A percentile compares a stretch with the other conserved stretches of the same genome.
phyloP scores from a whole-genome alignment of 2,888 invertebrate genomes.

The Caenorhabditis auriculariae region DNA sequence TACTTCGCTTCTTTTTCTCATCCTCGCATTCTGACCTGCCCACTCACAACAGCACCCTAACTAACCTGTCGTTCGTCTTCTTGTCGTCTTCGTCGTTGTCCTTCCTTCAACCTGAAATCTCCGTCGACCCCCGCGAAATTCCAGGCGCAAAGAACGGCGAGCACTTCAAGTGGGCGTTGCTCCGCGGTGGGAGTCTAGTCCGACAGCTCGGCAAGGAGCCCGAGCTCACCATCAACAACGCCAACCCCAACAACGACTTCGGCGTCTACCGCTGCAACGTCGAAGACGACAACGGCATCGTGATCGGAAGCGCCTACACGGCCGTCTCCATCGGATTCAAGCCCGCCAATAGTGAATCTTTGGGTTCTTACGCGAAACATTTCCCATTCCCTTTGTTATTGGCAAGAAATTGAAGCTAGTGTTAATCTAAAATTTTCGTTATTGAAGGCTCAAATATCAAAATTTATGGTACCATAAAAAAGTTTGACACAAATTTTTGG shows the following conservation, averaged over 20 bases:
- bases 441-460: too few relatives aligned
- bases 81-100: neutral
- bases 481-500: too few relatives aligned
- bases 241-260: constrained; percentile 60
- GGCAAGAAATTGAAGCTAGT: too few relatives aligned
- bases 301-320: constrained; percentile 56
- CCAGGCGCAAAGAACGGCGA: constrained; percentile 41
- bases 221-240: constrained; percentile 49
- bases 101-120: too few relatives aligned
- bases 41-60: too few relatives aligned
- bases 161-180: constrained; percentile 59
- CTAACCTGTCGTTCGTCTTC: neutral
- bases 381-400: too few relatives aligned
- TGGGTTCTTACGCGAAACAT: too few relatives aligned
- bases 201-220: constrained; percentile 53
- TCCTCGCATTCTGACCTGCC: too few relatives aligned
- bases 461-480: too few relatives aligned
- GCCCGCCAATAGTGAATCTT: too few relatives aligned
- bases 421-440: too few relatives aligned
- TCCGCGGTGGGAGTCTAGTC: constrained; percentile 59
- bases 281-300: constrained; percentile 57
- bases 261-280: constrained; percentile 62
- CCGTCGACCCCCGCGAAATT: constrained; percentile 4
- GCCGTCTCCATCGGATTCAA: constrained; percentile 61
- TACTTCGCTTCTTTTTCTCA: too few relatives aligned